Evolutionary conservation across 1,140 invertebrate genomes (phyloP), one percentile per base, ranked within the genome.

Genomic region (Heliothis subflexa): DNA sequence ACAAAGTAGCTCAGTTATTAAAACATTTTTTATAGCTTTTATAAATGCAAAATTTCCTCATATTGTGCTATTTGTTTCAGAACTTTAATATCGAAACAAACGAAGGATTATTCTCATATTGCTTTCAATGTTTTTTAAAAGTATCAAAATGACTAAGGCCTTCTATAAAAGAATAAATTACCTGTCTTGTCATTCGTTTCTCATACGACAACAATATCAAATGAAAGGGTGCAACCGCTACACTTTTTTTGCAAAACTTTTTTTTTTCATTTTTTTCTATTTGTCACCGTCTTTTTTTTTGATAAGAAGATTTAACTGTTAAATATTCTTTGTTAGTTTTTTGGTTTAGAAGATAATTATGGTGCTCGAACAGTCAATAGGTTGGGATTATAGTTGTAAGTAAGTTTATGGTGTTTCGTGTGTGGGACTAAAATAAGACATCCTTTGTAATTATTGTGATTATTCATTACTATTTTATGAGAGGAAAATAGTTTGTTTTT

Each of bases 221-320:
- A 81, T 75, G 57, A 85, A 86, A 85, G 86, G 86, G 79, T 86
- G 81, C 49, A 85, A 89, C 89, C 89, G 85, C 89, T 90, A 84
- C 84, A 57, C 33, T 40, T 77, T 77, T 77, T 76, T 66, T 66
- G 49, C 50, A 14, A 59, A 14, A 9, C 3, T 54, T 82, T 84
- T 84, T 79, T 82, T 79, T 77, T 59, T 55, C 45, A 21, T 81
- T 81, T 75, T 78, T 66, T 84, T 85, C 45, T 82, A 59, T 78
- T 74, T 79, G 78, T 77, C 78, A 74, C 77, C 77, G 73, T 54
- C 11, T 81, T 81, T 78, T 77, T 81, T 73, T 81, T 78, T 83
- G 28, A 55, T 79, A 72, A 78, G 76, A 82, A 77, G 72, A 78
- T 79, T 82, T 78, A 83, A 85, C 59, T 86, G 82, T 83, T 81